Evolutionary conservation across 2,888 invertebrate species (phyloP), one percentile per base, ranked within the genome.

Genomic region (Stratiomys singularior): DNA sequence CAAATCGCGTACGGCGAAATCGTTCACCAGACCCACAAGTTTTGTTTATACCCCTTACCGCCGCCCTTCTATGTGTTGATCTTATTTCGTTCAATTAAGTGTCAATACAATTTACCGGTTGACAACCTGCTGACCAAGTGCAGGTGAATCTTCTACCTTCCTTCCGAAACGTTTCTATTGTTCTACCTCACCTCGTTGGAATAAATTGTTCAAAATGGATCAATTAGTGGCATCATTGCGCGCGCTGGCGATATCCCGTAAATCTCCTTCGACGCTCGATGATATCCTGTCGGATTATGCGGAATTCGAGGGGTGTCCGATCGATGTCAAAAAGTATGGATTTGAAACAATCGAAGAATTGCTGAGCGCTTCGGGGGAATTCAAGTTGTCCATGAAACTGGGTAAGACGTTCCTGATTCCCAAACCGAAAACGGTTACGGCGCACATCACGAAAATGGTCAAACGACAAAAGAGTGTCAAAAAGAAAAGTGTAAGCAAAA

Each of bases 181-280:
- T 37, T 37, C 37, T 9, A 9, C 9, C 5, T 37, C 5, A 5
- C 9, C 37, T 9, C 9, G 37, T 37, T 37, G 37, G 37, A 37
- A 3, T 52, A 52, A 52, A 4, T 60, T 25, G 0, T 25, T 60
- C 21, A 7, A 5, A 4, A 60, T 60, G 60, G 60, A 60, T 60
- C 23, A 60, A 60, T 21, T 66, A 30, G 21, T 66, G 11, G 46
- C 69, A 5, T 47, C 69, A 11, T 44, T 69, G 15, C 69, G 69
- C 1, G 69, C 69, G 0, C 25, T 69, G 11, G 25, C 25, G n/a
- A 69, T 69, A 21, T 69, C 46, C 13, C 69, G 69, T 25, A 47
- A 25, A 25, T 5, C 2, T 7, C 69, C 69, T 3, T 1, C 46
- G 5, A 69, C 69, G 0, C 4, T 69, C 11, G 15, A 21, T 21